Evolutionary conservation across 1,140 invertebrate genomes (phyloP).

Genomic region (Lordiphosa stackelbergi): DNA sequence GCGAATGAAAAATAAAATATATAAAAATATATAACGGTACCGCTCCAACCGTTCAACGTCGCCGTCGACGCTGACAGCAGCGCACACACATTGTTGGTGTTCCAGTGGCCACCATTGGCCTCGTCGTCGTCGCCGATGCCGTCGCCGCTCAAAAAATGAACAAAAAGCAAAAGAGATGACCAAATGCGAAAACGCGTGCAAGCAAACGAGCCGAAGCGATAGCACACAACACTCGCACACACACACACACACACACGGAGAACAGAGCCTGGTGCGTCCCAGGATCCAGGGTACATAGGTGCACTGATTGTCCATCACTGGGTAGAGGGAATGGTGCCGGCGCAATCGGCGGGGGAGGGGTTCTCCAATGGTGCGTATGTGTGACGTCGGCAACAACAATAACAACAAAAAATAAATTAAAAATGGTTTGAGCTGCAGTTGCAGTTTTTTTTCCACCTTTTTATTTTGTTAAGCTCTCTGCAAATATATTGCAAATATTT

Average conservation of each 20-base stretch:
- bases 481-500: slow-evolving; percentile 53
- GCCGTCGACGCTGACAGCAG: slow-evolving; percentile 31
- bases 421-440: slow-evolving; percentile 45
- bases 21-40: slow-evolving; percentile 75
- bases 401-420: slow-evolving; percentile 52
- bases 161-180: slow-evolving; percentile 74
- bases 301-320: slow-evolving; percentile 61
- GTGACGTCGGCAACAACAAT: slow-evolving; percentile 46
- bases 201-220: slow-evolving; percentile 69
- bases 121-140: slow-evolving; percentile 4
- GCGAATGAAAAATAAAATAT: slow-evolving; percentile 75
- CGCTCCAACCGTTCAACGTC: slow-evolving; percentile 52
- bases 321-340: slow-evolving; percentile 8
- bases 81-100: slow-evolving; percentile 17
- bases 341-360: slow-evolving; percentile 21
- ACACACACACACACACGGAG: too few relatives aligned
- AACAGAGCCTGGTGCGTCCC: slow-evolving; percentile 8
- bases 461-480: slow-evolving; percentile 37
- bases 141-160: slow-evolving; percentile 59
- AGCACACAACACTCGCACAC: slow-evolving; percentile 16
- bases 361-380: slow-evolving; percentile 47
- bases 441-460: slow-evolving; percentile 16
- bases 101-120: slow-evolving; percentile 22
- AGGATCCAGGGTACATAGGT: slow-evolving; percentile 61
- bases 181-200: slow-evolving; percentile 67